phyloP scores from a whole-genome alignment of 2,888 invertebrate species.

The Balanococcus diminutus region DNA sequence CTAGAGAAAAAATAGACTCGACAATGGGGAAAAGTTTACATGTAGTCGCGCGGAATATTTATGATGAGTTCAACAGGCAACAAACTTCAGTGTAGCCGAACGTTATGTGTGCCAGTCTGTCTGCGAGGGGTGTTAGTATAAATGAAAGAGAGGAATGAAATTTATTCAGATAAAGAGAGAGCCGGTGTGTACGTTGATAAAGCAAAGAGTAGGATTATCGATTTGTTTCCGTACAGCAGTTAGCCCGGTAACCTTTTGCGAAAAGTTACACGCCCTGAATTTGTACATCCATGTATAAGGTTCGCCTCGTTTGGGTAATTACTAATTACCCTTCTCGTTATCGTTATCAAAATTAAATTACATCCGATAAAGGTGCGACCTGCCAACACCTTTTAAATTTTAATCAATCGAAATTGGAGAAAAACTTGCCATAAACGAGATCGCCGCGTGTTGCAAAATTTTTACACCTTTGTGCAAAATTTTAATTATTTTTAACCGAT shows the following conservation, averaged over 20 bases:
- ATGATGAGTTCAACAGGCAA: conserved; percentile 46
- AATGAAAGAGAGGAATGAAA: conserved; percentile 38
- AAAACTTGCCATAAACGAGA: not conserved
- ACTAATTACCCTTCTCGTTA: conserved; percentile 28
- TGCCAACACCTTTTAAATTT: conserved; percentile 1
- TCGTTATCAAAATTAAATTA: conserved; percentile 41
- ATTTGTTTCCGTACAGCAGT: conserved; percentile 47
- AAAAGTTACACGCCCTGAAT: conserved; percentile 44
- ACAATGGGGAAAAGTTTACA: conserved; percentile 39
- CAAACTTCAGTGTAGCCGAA: not conserved
- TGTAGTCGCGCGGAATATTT: conserved; percentile 39
- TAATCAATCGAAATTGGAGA: conserved; percentile 12
- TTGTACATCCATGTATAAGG: not conserved
- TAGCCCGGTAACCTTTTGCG: conserved; percentile 47
- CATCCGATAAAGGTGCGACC: conserved; percentile 3
- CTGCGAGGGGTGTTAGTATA: conserved; percentile 38
- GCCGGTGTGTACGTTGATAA: not conserved
- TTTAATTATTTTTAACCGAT: conserved; percentile 23
- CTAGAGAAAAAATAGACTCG: conserved; percentile 30
- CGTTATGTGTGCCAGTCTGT: conserved; percentile 41
- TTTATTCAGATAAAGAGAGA: conserved; percentile 38
- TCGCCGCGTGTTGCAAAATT: not conserved
- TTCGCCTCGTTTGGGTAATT: conserved; percentile 16
- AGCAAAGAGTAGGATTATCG: conserved; percentile 39
- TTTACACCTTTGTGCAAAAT: not conserved